phyloP scores from a whole-genome alignment of 2,888 invertebrate species.

The Zhuqinia jingwanae region DNA sequence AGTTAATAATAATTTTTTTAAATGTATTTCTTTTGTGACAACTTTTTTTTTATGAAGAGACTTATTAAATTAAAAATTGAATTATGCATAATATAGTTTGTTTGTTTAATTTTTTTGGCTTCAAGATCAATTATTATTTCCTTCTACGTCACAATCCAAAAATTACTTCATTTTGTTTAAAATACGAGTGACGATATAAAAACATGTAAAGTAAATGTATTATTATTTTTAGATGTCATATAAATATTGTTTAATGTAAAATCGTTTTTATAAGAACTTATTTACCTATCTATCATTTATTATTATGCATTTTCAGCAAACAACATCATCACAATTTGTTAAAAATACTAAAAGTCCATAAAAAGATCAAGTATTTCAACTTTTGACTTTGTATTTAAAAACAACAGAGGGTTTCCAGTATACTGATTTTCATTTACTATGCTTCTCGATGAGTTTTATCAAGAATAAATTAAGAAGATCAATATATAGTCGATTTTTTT shows the following conservation, averaged over 20 bases:
- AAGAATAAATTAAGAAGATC: slow-evolving; percentile 31
- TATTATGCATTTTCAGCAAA: not conserved
- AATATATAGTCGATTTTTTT: slow-evolving; percentile 21
- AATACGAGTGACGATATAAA: not conserved
- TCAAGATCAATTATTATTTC: too few species aligned
- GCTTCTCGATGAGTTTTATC: not conserved
- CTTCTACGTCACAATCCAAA: too few species aligned
- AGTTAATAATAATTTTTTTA: too few species aligned
- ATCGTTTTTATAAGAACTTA: not conserved
- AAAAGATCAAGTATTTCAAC: not conserved
- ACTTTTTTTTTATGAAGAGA: too few species aligned
- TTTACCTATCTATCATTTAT: not conserved
- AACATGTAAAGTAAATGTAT: not conserved
- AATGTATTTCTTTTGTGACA: too few species aligned
- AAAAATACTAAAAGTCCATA: slow-evolving; percentile 17
- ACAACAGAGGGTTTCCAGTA: slow-evolving; percentile 6
- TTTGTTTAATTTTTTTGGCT: too few species aligned
- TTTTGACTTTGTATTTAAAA: slow-evolving; percentile 11
- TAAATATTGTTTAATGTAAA: not conserved
- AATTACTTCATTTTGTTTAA: not conserved
- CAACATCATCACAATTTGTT: slow-evolving; percentile 33
- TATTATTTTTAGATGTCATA: not conserved
- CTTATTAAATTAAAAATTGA: too few species aligned
- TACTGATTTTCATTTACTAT: not conserved
- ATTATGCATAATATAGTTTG: too few species aligned